Evolutionary conservation across 2,113 vertebrate genomes (phyloP).

Genomic region (Calypte anna): DNA sequence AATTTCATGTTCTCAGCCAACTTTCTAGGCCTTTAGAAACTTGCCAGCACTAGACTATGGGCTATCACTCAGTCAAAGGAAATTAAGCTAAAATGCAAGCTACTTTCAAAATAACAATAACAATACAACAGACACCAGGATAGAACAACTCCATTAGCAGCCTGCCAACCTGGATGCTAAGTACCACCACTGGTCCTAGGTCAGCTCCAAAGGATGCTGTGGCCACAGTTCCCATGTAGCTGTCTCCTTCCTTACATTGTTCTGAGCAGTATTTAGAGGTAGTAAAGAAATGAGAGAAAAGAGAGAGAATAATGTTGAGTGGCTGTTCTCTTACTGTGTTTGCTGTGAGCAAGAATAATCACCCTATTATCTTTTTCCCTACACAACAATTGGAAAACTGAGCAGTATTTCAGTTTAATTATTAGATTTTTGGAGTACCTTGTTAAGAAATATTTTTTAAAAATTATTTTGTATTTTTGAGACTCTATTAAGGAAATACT

Average conservation of each 20-base stretch:
- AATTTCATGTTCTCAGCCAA: neutral
- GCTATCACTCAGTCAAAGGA: neutral
- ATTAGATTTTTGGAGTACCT: neutral
- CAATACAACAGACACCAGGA: neutral
- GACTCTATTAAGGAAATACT: neutral
- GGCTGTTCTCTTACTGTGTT: neutral
- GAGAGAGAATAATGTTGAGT: neutral
- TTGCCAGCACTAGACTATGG: neutral
- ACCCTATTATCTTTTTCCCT: neutral
- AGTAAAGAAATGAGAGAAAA: neutral
- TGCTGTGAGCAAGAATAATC: neutral
- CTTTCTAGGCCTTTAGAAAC: neutral
- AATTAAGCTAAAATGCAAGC: neutral
- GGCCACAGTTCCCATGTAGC: neutral
- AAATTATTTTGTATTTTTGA: neutral
- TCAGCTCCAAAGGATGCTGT: neutral
- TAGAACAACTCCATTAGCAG: neutral
- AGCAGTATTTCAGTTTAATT: neutral
- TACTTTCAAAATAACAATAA: constrained; percentile 1
- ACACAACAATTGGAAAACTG: neutral
- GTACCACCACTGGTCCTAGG: fast-evolving
- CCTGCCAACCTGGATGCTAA: neutral
- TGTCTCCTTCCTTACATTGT: neutral
- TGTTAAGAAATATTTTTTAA: neutral
- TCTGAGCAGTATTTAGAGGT: neutral